These are phyloP conservation scores for Acronicta aceris DNA, from an alignment of 2,888 invertebrate species.

Conservation along the genomic window DNA sequence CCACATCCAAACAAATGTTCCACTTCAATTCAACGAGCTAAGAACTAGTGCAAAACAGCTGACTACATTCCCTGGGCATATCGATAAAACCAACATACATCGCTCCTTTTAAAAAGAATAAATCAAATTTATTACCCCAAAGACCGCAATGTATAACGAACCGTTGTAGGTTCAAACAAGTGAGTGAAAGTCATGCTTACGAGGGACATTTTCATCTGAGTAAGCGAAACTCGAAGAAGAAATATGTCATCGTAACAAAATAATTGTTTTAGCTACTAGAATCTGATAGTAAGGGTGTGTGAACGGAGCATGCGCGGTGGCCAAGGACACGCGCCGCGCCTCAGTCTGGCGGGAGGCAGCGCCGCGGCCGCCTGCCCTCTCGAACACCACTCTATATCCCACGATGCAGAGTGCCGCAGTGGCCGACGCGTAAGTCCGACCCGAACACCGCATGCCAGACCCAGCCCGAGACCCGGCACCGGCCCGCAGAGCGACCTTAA, in stretches of 20 bases:
- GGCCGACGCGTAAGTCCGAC: constrained; percentile 74
- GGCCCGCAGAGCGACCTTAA: constrained; percentile 82
- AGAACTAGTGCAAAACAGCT: constrained; percentile 54
- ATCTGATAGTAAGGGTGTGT: constrained; percentile 79
- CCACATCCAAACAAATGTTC: constrained; percentile 60
- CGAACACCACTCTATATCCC: constrained; percentile 63
- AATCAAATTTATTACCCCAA: constrained; percentile 16
- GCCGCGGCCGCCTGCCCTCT: constrained; percentile 78
- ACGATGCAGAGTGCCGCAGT: constrained; percentile 82
- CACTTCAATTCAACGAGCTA: constrained; percentile 47
- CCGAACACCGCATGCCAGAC: constrained; percentile 79
- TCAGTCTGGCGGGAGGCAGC: constrained; percentile 85
- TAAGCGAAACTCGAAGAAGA: constrained; percentile 63
- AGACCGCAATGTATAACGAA: constrained; percentile 39
- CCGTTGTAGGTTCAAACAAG: constrained; percentile 9
- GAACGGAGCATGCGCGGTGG: constrained; percentile 78
- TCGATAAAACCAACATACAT: constrained; percentile 51
- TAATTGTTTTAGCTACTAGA: constrained; percentile 74
- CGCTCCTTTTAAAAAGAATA: constrained; percentile 40
- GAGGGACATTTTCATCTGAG: constrained; percentile 44
- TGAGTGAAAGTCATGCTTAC: constrained; percentile 34
- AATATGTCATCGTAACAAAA: constrained; percentile 70
- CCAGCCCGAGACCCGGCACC: constrained; percentile 72
- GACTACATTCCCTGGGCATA: constrained; percentile 42
- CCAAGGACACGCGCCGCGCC: constrained; percentile 85